Evolutionary conservation across 2,797 vertebrate species (phyloP).

Genomic region (Balearica regulorum): DNA sequence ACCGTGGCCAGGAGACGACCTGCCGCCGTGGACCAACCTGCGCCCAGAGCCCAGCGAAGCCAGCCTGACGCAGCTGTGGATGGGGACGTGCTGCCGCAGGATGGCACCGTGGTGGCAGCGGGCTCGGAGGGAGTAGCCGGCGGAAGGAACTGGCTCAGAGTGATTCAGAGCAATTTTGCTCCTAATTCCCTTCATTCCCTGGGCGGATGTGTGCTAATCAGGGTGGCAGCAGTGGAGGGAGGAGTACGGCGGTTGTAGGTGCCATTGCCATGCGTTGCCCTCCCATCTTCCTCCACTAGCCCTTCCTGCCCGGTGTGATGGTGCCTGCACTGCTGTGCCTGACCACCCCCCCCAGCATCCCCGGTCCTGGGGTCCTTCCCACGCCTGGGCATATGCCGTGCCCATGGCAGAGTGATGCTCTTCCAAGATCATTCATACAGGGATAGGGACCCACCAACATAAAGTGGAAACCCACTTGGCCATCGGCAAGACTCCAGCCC

Average conservation of each 20-base stretch:
- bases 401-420: not conserved
- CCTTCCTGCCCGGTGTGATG: not conserved
- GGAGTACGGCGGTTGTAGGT: not conserved
- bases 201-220: accelerated
- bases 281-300: not conserved
- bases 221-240: not conserved
- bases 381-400: accelerated
- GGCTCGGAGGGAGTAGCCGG: not conserved
- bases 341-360: not conserved
- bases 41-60: not conserved
- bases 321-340: accelerated
- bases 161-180: slow-evolving; percentile 21
- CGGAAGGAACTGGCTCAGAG: not conserved
- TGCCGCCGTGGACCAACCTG: accelerated
- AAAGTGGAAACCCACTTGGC: not conserved
- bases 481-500: accelerated
- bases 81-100: not conserved
- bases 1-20: not conserved
- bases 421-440: not conserved
- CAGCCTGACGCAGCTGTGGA: not conserved
- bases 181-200: not conserved
- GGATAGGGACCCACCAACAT: no score
- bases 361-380: not conserved
- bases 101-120: not conserved
- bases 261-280: not conserved